Base-by-base conservation (phyloP, 2,888 invertebrate genomes). In the Campoletis raptor region DNA sequence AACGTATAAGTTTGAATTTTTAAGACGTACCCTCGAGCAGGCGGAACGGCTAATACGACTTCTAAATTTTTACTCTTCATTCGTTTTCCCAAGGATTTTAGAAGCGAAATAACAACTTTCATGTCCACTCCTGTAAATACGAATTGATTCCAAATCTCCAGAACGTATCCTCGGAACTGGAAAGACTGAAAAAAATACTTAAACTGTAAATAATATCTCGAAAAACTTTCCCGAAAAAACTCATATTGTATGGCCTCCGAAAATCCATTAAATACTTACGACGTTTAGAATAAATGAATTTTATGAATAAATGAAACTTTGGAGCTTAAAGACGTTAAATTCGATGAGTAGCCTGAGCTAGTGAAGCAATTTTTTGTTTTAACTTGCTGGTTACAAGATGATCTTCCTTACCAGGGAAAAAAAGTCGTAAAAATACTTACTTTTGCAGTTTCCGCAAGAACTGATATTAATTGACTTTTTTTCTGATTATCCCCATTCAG, bases 81-180 rank as follows among this genome's bases (percentile, higher is more conserved):
- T 57, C 90, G 94, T 93, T 95, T 95, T 95, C 96, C 96, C 92
- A 97, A 95, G 85, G 95, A 95, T 90, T 96, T 96, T 64, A 98
- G 95, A 90, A 97, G 95, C 87, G 95, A 95, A 74, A 96, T 95
- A 80, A 97, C 95, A 74, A 95, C 93, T 69, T 95, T 94, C 88
- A 95, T 94, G 88, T 96, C 95, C 1, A 96, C 95, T 91, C 97
- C 95, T 90, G 97, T 89, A 81, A 91, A 96, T 90, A 97, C 96
- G 92, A 98, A 95, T 94, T 98, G 98, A 24, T 97, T 97, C 96
- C 99, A 98, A 76, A 99, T 96, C 95, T 99, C 99, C 5, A 99
- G 93, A 0, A 99, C 98, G 54, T 97, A 96, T 0, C 99, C 99
- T 94, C 98, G 97, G 94, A 99, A 98, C 88, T 96, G 96, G 94